Percentiles rank a stretch among this genome's conserved stretches.
These are phyloP conservation scores for Platyscapa corneri DNA, from an alignment of 1,140 invertebrate species.

Conservation along the genomic window DNA sequence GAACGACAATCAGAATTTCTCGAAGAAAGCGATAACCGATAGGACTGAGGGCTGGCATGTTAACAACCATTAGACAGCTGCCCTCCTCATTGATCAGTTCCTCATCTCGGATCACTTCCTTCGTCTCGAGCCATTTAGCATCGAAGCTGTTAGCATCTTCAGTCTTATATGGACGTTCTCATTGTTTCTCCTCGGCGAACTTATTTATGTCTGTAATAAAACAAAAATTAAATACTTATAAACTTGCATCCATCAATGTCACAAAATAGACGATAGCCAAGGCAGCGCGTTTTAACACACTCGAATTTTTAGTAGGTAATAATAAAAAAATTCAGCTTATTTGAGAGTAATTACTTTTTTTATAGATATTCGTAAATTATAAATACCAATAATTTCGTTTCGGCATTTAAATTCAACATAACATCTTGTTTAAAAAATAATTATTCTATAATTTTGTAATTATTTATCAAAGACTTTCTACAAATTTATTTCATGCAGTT, in stretches of 20 bases:
- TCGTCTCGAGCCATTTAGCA: neutral
- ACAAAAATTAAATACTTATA: neutral
- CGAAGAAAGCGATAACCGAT: constrained; percentile 59
- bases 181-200: neutral
- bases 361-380: too few species aligned
- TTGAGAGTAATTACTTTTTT: too few species aligned
- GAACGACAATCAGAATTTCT: constrained; percentile 63
- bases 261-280: too few species aligned
- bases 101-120: constrained; percentile 64
- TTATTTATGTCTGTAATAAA: constrained; percentile 9
- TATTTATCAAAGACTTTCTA: too few species aligned
- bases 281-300: too few species aligned
- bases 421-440: too few species aligned
- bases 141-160: neutral
- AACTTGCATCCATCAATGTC: neutral
- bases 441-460: too few species aligned
- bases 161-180: neutral
- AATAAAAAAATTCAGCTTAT: too few species aligned
- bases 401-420: too few species aligned
- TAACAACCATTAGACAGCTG: constrained; percentile 63
- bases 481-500: too few species aligned
- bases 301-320: too few species aligned
- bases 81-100: constrained; percentile 62
- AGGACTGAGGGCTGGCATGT: constrained; percentile 66
- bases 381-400: too few species aligned